Base-by-base conservation (phyloP, 2,797 vertebrate species). In the Miichthys miiuy region DNA sequence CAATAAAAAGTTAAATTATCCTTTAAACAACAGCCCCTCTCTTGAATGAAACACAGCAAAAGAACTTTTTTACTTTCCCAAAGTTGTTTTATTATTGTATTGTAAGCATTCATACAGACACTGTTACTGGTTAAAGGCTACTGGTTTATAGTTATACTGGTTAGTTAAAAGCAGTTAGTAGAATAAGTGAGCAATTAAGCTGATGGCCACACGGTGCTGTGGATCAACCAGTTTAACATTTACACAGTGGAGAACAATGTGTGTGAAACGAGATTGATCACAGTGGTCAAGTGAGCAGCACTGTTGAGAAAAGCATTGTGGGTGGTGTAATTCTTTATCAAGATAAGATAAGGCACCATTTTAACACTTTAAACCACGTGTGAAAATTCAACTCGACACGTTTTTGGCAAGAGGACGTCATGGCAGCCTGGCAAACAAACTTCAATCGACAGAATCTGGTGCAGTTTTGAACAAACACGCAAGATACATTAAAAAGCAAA, bases 81-180 rank as follows among this genome's bases (percentile, higher is more conserved):
- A 56, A 68, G 18, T 4, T 23, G 11, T 75, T 68, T 83, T 81
- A 77, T 83, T 81, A 6, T 62, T 51, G 21, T 25, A 6, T 51
- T 47, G 0, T 14, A n/a, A 46, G 18, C 2, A 0, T 25, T 66
- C 9, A 50, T 25, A 78, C 60, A 65, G 48, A 54, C 30, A 61
- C 21, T 62, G n/a, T 27, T 47, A 48, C 50, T 81, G 78, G 64
- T 83, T 56, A 57, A 38, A 9, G 34, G 34, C 34, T 7, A 78
- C 13, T 65, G 60, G 41, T 74, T 57, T 61, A 38, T 8, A 44
- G 21, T 62, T 51, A 14, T 5, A 62, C 50, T 70, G 77, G 70
- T 63, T 68, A 56, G 57, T 68, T n/a, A n/a, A 25, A 6, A 21
- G 42, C 5, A 52, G 55, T 25, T 47, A 17, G 34, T 21, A 38